A percentile compares a stretch with the other conserved stretches of the same genome.
phyloP scores from a whole-genome alignment of 2,888 invertebrate species.

The Rhaphigaster nebulosa region DNA sequence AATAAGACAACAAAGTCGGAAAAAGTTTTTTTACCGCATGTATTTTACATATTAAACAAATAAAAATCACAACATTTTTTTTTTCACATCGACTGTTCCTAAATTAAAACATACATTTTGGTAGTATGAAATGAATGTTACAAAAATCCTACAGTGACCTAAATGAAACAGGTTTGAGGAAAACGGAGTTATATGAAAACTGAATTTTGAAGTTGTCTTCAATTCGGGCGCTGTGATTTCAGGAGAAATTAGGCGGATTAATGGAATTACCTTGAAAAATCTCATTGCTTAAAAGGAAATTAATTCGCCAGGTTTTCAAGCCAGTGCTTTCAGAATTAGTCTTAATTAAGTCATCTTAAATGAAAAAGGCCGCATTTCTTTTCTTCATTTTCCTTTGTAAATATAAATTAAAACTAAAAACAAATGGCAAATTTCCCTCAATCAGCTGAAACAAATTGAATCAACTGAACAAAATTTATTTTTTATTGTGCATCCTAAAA shows the following conservation, averaged over 20 bases:
- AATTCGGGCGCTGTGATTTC: not conserved
- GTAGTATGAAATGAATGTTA: too few relatives aligned
- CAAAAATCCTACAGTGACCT: too few relatives aligned
- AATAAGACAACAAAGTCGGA: too few relatives aligned
- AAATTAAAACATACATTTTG: too few relatives aligned
- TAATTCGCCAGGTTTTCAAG: slow-evolving; percentile 20
- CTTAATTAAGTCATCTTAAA: not conserved
- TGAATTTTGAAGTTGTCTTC: not conserved
- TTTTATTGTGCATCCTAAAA: too few relatives aligned
- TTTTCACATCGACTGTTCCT: too few relatives aligned
- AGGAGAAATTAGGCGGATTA: not conserved
- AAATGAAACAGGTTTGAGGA: not conserved
- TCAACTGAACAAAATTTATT: too few relatives aligned
- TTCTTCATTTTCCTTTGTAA: not conserved
- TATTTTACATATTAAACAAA: too few relatives aligned
- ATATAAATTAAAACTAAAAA: not conserved
- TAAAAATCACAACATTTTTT: too few relatives aligned
- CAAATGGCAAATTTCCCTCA: not conserved
- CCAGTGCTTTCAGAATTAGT: not conserved
- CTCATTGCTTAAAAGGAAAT: not conserved
- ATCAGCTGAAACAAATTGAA: too few relatives aligned
- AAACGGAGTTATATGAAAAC: not conserved
- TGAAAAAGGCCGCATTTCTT: not conserved
- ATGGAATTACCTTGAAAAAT: not conserved
- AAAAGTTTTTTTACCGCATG: too few relatives aligned